Conservation (phyloP, 2,797 vertebrate species). For the Lutjanus campechanus region DNA sequence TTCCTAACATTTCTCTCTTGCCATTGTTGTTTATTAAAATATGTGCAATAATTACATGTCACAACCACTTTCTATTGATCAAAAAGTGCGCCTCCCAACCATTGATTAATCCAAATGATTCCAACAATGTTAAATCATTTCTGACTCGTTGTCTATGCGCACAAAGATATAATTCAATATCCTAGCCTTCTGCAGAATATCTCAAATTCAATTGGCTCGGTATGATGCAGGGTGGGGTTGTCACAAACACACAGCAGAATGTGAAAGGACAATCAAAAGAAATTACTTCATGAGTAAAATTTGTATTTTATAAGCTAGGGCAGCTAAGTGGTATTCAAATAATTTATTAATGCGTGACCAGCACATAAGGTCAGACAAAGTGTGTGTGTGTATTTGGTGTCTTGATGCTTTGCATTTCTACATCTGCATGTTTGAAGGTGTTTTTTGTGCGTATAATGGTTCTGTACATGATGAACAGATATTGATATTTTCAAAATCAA, state of each 20-base stretch:
- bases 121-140: conserved; percentile 35
- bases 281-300: neutral
- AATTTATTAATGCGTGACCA: conserved; percentile 9
- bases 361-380: neutral
- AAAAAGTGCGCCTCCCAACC: neutral
- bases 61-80: conserved; percentile 16
- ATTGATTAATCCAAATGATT: conserved; percentile 24
- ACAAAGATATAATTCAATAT: conserved; percentile 42
- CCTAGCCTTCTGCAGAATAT: conserved; percentile 36
- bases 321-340: neutral
- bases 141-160: conserved; percentile 33
- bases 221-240: conserved; percentile 3
- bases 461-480: neutral
- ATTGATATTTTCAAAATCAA: neutral
- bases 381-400: neutral
- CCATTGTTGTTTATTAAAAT: conserved; percentile 5
- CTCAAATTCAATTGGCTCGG: conserved; percentile 29
- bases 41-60: neutral
- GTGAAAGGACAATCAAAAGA: conserved; percentile 7
- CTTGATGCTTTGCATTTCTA: neutral
- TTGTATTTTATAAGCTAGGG: neutral
- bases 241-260: conserved; percentile 24
- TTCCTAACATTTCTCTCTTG: neutral
- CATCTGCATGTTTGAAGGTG: neutral
- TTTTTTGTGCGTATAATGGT: neutral